Evolutionary conservation across 2,888 invertebrate species (phyloP), one percentile per base, ranked within the genome.

Genomic region (Campoplex nolae): DNA sequence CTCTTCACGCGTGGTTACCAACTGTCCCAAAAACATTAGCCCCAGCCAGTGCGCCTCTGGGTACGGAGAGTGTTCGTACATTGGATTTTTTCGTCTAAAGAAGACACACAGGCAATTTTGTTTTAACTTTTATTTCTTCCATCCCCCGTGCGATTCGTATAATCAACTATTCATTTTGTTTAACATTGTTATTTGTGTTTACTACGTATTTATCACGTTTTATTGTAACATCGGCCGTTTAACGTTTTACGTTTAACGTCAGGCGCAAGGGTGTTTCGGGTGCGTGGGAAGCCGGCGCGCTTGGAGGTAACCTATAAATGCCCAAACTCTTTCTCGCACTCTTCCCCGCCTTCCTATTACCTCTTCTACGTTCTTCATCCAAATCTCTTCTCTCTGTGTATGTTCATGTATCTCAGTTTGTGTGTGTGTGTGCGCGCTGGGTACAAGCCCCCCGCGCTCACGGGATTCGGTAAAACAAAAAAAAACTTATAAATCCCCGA

Each of bases 301-400:
- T 92, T 92, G 90, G 92, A 94, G 93, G 93, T 94, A 94, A 94
- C 93, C 93, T 94, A 93, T 90, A 93, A 93, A 92, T 90, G 90
- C 80, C 51, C 79, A 32, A 62, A 70, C 62, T 71, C 68, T 68
- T 70, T 65, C 35, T 45, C 76, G 32, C 32, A n/a, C 65, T 32
- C 76, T 62, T 87, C 35, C 83, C 88, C 75, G 32, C 62, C 75
- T 45, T 65, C 90, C 84, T 88, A 88, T 88, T 88, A 86, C 79
- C 56, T 32, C 77, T 78, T 54, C 32, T 32, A 62, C 62, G 16
- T 62, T 62, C 45, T 73, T 42, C 32, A 51, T 18, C 75, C 58
- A 62, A 62, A 62, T 28, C 42, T 71, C 32, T 23, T 28, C 48
- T 13, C 23, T 16, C 23, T 42, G 45, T 23, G 28, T 42, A 42